phyloP scores from a whole-genome alignment of 2,113 vertebrate species.

The Ivindomyrus marchei region DNA sequence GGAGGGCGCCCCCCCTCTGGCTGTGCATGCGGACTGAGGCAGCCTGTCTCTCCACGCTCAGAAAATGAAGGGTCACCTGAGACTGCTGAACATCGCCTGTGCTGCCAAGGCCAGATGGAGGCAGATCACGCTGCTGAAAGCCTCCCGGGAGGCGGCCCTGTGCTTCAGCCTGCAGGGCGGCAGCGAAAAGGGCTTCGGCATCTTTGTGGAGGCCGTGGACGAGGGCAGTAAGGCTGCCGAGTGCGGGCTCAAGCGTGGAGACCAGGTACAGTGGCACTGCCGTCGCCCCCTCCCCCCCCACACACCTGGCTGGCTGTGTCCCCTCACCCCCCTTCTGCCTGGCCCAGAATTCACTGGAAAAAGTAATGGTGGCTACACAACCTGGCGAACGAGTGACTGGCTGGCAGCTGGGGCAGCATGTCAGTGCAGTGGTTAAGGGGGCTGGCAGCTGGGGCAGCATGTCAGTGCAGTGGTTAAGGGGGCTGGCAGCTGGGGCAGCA shows the following conservation, averaged over 20 bases:
- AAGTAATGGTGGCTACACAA: neutral
- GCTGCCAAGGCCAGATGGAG: constrained; percentile 93
- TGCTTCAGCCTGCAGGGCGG: constrained; percentile 81
- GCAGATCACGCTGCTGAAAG: constrained; percentile 84
- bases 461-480: neutral
- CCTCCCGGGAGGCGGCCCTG: constrained; percentile 78
- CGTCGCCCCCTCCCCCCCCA: neutral
- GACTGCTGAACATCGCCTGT: constrained; percentile 90
- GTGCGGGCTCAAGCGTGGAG: constrained; percentile 85
- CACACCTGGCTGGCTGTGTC: neutral
- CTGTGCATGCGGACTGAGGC: neutral
- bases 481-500: neutral
- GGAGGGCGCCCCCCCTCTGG: neutral
- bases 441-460: neutral
- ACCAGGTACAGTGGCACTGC: constrained; percentile 65
- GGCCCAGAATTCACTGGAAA: neutral
- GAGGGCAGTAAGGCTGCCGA: constrained; percentile 78
- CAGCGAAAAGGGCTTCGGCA: constrained; percentile 83
- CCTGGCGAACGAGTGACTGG: neutral
- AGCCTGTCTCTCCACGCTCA: constrained; percentile 34
- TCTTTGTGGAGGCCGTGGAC: constrained; percentile 86
- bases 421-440: neutral
- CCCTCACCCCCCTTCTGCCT: neutral
- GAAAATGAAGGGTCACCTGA: constrained; percentile 97
- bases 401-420: neutral